A percentile compares a stretch with the other conserved stretches of the same genome.
Evolutionary conservation across 2,113 vertebrate species (phyloP).

Genomic region (Oostethus manadensis): DNA sequence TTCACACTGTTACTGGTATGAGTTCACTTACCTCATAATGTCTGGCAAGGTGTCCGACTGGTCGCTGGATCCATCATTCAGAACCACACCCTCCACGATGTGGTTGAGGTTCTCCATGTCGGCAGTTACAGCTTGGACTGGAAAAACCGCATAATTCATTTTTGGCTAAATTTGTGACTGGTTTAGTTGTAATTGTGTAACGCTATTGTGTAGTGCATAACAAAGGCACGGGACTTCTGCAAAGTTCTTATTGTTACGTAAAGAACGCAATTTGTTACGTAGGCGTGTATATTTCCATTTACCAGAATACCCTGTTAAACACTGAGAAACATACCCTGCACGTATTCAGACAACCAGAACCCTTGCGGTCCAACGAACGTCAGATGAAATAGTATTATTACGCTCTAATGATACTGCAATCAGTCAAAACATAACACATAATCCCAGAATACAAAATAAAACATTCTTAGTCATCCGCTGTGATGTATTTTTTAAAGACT

Average conservation of each 20-base stretch:
- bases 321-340: too few relatives aligned
- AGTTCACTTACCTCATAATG: constrained; percentile 61
- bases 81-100: constrained; percentile 25
- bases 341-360: too few relatives aligned
- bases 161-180: neutral
- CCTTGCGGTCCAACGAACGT: neutral
- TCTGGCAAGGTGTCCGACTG: constrained; percentile 33
- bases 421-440: neutral
- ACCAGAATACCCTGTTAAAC: too few relatives aligned
- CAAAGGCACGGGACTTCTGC: too few relatives aligned
- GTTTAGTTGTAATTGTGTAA: too few relatives aligned
- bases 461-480: too few relatives aligned
- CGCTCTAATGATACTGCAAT: neutral
- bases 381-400: neutral
- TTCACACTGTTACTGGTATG: neutral
- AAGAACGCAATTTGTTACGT: too few relatives aligned
- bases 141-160: neutral
- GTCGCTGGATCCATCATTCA: constrained; percentile 26
- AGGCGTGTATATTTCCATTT: too few relatives aligned
- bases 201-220: too few relatives aligned
- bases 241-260: too few relatives aligned
- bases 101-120: constrained; percentile 15
- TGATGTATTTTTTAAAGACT: neutral
- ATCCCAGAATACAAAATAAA: neutral
- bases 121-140: constrained; percentile 9